phyloP scores from a whole-genome alignment of 2,797 vertebrate genomes.

The Decapterus maruadsi region DNA sequence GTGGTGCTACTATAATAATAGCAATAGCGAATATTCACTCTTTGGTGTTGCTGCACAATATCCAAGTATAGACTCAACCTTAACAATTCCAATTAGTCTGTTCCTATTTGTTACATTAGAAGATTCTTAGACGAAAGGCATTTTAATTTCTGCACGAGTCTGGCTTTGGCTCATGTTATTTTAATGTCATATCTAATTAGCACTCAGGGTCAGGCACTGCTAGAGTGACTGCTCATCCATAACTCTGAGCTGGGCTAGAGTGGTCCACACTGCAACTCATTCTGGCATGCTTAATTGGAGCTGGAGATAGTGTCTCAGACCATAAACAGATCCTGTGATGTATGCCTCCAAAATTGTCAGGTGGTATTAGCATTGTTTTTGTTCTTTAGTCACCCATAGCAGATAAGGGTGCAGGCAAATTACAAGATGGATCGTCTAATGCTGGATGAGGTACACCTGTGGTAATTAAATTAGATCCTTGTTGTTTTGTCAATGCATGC shows the following conservation, averaged over 20 bases:
- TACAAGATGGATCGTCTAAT: constrained; percentile 69
- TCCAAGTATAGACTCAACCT: constrained; percentile 46
- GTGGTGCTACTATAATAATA: constrained; percentile 22
- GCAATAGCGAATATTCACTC: constrained; percentile 8
- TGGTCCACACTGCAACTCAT: constrained; percentile 81
- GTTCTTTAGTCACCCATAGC: constrained; percentile 82
- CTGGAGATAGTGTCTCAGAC: constrained; percentile 79
- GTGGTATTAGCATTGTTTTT: constrained; percentile 83
- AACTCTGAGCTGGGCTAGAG: constrained; percentile 79
- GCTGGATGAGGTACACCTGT: constrained; percentile 68
- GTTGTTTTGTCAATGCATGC: constrained; percentile 56
- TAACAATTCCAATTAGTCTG: constrained; percentile 64
- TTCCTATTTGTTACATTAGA: constrained; percentile 61
- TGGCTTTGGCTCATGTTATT: constrained; percentile 79
- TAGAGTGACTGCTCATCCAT: constrained; percentile 85
- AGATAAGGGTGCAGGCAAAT: constrained; percentile 71
- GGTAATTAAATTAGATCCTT: constrained; percentile 71
- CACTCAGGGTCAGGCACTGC: constrained; percentile 80
- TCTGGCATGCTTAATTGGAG: constrained; percentile 86
- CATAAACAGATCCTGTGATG: constrained; percentile 84
- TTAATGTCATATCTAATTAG: constrained; percentile 86
- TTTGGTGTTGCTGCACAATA: constrained; percentile 38
- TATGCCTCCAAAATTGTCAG: constrained; percentile 83
- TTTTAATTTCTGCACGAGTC: constrained; percentile 79
- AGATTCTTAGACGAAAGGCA: constrained; percentile 66